A percentile compares a stretch with the other conserved stretches of the same genome.
Evolutionary conservation across 2,888 invertebrate species (phyloP).

Genomic region (Drosophila engyochracea): DNA sequence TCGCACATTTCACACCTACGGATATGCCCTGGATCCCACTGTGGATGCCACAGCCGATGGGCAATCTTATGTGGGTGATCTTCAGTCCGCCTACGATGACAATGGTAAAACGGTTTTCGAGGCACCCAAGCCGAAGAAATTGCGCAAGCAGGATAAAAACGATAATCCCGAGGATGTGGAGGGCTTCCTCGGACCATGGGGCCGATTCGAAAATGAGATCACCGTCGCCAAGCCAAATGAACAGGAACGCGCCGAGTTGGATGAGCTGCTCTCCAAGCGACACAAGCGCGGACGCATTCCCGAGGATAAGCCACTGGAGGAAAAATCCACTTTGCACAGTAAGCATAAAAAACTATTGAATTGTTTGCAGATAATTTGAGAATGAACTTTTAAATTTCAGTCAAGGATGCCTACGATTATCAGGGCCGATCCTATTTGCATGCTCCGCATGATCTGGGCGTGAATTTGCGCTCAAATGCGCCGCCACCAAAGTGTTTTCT

Average conservation of each 20-base stretch:
- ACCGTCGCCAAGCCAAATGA: conserved; percentile 95
- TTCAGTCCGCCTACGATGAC: conserved; percentile 89
- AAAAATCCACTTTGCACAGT: conserved; percentile 97
- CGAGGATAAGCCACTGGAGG: conserved; percentile 97
- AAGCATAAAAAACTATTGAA: conserved; percentile 83
- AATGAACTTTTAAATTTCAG: conserved; percentile 86
- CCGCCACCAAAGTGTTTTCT: conserved; percentile 98
- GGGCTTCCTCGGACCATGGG: conserved; percentile 99
- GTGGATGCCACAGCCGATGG: conserved; percentile 87
- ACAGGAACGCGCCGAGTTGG: conserved; percentile 96
- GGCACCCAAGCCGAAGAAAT: conserved; percentile 90
- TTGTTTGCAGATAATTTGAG: background rate
- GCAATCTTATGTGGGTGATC: conserved; percentile 87
- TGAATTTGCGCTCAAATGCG: conserved; percentile 93
- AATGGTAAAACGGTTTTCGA: conserved; percentile 97
- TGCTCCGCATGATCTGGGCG: conserved; percentile 96
- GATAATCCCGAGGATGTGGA: conserved; percentile 96
- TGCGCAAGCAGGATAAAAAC: conserved; percentile 94
- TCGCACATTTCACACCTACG: conserved; percentile 96
- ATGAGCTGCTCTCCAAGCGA: conserved; percentile 96
- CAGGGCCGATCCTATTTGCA: conserved; percentile 98
- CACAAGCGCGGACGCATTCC: conserved; percentile 94
- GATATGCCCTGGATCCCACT: conserved; percentile 97
- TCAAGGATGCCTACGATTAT: conserved; percentile 97
- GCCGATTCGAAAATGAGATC: conserved; percentile 95